These are phyloP conservation scores for Lottia scabra DNA, from an alignment of 2,888 invertebrate species.

Conservation along the genomic window DNA sequence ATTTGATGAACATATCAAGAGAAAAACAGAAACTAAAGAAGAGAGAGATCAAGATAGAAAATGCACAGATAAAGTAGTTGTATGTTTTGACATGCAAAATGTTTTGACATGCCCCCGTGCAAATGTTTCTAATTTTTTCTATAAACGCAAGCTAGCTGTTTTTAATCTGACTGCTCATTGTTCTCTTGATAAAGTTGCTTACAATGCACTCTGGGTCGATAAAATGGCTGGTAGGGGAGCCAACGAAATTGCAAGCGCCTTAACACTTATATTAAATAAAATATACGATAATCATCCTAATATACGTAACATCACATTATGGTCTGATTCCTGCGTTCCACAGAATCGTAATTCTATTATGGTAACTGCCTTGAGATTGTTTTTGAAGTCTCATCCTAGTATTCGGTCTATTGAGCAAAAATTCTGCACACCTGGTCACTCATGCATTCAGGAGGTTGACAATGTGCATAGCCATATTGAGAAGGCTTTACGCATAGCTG, in stretches of 20 bases:
- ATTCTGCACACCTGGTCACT: too few species aligned
- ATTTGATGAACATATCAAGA: conserved; percentile 15
- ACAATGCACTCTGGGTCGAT: conserved; percentile 28
- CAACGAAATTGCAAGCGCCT: conserved; percentile 6
- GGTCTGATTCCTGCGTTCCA: too few species aligned
- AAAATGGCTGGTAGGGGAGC: conserved; percentile 19
- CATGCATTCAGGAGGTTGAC: too few species aligned
- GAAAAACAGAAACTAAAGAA: conserved; percentile 18
- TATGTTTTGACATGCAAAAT: conserved; percentile 35
- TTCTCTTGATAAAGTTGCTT: conserved; percentile 22
- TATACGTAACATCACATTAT: too few species aligned
- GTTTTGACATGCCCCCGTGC: conserved; percentile 26
- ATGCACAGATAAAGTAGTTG: conserved; percentile 6
- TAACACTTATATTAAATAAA: too few species aligned
- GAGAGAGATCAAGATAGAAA: conserved; percentile 24
- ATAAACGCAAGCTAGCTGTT: conserved; percentile 30
- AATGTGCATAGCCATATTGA: too few species aligned
- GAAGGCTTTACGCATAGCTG: too few species aligned
- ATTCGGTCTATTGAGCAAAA: too few species aligned
- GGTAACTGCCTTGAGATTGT: too few species aligned
- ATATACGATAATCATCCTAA: too few species aligned
- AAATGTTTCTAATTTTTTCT: conserved; percentile 30
- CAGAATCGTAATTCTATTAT: too few species aligned
- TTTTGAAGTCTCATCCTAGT: too few species aligned
- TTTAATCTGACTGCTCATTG: conserved; percentile 30